These are phyloP conservation scores for Drosophila bipectinata DNA, from an alignment of 1,140 invertebrate genomes.

Conservation along the genomic window DNA sequence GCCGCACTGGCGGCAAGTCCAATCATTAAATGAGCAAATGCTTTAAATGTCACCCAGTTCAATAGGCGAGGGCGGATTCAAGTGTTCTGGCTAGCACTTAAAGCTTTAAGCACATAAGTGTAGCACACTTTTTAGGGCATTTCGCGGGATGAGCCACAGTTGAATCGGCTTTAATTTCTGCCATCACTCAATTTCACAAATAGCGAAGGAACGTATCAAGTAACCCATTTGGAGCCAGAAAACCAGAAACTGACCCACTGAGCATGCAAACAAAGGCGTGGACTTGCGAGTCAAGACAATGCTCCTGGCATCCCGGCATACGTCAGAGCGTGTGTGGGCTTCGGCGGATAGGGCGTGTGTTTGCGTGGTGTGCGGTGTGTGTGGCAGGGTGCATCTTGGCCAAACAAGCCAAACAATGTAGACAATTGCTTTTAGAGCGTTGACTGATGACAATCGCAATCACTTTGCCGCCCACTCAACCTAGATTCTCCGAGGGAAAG, in stretches of 20 bases:
- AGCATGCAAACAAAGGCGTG: slow-evolving; percentile 74
- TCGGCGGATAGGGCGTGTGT: slow-evolving; percentile 18
- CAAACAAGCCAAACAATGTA: slow-evolving; percentile 81
- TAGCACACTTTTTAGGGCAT: slow-evolving; percentile 1
- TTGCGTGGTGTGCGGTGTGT: slow-evolving; percentile 28
- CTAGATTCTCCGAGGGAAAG: slow-evolving; percentile 69
- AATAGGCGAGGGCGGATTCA: slow-evolving; percentile 19
- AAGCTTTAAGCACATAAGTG: not conserved
- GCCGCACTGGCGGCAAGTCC: slow-evolving; percentile 17
- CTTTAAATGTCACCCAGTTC: slow-evolving; percentile 57
- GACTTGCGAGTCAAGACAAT: slow-evolving; percentile 69
- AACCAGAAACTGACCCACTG: slow-evolving; percentile 64
- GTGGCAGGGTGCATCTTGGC: slow-evolving; percentile 66
- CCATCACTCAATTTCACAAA: slow-evolving; percentile 10
- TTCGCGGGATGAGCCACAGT: too few species aligned
- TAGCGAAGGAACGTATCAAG: slow-evolving; percentile 29
- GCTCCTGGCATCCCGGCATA: slow-evolving; percentile 8
- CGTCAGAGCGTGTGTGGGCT: slow-evolving; percentile 2
- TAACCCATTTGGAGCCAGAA: slow-evolving; percentile 46
- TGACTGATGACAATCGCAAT: slow-evolving; percentile 82
- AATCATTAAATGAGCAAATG: slow-evolving; percentile 67
- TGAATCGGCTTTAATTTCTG: slow-evolving; percentile 26
- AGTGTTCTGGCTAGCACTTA: not conserved
- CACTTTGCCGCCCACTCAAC: slow-evolving; percentile 80
- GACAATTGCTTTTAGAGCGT: slow-evolving; percentile 82